A percentile compares a stretch with the other conserved stretches of the same genome.
Conservation (phyloP, 1,140 invertebrate genomes). For the Atta colombica region DNA sequence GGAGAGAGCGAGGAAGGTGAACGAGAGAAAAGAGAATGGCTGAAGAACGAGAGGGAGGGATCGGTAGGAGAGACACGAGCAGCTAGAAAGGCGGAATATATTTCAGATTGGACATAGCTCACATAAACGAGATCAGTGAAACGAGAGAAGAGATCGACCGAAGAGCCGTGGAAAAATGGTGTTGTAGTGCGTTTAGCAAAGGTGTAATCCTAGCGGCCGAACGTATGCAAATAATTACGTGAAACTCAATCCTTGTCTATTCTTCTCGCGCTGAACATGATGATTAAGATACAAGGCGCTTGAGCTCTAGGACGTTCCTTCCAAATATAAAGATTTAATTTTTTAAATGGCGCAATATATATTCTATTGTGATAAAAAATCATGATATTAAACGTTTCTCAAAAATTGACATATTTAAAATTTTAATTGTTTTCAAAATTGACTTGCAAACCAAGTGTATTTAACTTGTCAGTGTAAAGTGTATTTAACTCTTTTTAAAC, state of each 20-base stretch:
- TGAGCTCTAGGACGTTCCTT: not conserved
- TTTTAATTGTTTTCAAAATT: not conserved
- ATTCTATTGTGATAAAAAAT: not conserved
- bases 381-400: not conserved
- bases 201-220: not conserved
- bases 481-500: not conserved
- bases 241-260: slow-evolving; percentile 14
- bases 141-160: slow-evolving; percentile 8
- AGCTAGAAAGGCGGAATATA: slow-evolving; percentile 63
- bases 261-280: not conserved
- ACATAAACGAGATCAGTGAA: slow-evolving; percentile 37
- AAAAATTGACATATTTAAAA: not conserved
- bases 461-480: not conserved
- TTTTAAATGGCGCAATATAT: not conserved
- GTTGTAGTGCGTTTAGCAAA: not conserved
- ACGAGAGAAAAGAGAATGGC: slow-evolving; percentile 45
- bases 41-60: slow-evolving; percentile 42
- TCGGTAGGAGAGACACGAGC: slow-evolving; percentile 37
- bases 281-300: not conserved
- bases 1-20: not conserved
- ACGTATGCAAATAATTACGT: slow-evolving; percentile 40
- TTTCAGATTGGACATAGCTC: slow-evolving; percentile 36
- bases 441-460: not conserved
- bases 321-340: not conserved
- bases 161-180: slow-evolving; percentile 30